Conservation (phyloP, 2,113 vertebrate genomes). For the Hippocampus guttulatus region DNA sequence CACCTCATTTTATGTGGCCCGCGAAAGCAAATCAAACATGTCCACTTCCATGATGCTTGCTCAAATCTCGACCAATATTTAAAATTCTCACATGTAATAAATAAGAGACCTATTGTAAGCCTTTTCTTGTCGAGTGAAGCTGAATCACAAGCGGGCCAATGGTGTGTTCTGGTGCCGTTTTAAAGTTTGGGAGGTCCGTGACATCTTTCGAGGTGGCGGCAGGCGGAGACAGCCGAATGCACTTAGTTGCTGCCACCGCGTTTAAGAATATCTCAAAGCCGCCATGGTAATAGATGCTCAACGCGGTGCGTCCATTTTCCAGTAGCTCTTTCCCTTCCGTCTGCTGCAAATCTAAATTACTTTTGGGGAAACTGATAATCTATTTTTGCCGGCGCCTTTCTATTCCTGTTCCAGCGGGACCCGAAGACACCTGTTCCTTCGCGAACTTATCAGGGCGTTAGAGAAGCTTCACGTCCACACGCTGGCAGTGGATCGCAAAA, state of each 20-base stretch:
- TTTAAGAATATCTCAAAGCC: background rate
- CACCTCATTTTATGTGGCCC: too few relatives aligned
- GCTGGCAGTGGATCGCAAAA: conserved; percentile 21
- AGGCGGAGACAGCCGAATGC: conserved; percentile 52
- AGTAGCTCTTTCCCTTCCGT: background rate
- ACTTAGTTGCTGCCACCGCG: conserved; percentile 26
- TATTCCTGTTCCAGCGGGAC: conserved; percentile 38
- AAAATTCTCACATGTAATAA: too few relatives aligned
- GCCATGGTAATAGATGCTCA: background rate
- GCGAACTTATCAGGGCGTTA: conserved; percentile 61
- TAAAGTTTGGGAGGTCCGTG: background rate
- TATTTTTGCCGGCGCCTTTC: background rate
- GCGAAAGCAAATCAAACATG: too few relatives aligned
- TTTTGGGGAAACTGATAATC: background rate
- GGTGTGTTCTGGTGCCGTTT: background rate
- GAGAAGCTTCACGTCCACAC: conserved; percentile 40
- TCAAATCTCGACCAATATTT: too few relatives aligned
- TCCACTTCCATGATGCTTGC: too few relatives aligned
- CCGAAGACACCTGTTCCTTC: conserved; percentile 45
- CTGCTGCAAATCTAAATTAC: background rate
- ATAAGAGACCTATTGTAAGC: too few relatives aligned
- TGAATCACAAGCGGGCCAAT: background rate
- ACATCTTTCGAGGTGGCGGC: background rate
- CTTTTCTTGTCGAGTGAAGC: too few relatives aligned
- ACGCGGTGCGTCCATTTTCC: background rate